Percentiles rank a stretch among this genome's conserved stretches.
phyloP scores from a whole-genome alignment of 23 tunicate species.

The Corella eumyota region DNA sequence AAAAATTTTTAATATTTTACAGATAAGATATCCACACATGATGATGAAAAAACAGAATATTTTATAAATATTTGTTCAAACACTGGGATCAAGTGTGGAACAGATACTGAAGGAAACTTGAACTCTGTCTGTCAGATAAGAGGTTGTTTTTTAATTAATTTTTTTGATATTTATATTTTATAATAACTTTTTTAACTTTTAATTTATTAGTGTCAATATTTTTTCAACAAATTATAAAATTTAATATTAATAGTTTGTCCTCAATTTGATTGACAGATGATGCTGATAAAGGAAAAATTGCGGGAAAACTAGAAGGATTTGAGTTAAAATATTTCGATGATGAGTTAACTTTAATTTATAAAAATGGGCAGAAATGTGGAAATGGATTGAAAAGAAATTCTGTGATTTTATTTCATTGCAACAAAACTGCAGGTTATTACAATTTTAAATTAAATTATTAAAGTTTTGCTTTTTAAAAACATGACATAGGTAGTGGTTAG shows the following conservation, averaged over 20 bases:
- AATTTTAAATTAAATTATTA: background rate
- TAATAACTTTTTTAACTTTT: background rate
- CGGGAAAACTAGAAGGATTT: constrained; percentile 16
- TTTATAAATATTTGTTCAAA: constrained; percentile 31
- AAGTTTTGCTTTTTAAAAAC: background rate
- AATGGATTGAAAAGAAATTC: constrained; percentile 47
- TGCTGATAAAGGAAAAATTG: background rate
- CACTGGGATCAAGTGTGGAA: constrained; percentile 22
- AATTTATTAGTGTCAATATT: background rate
- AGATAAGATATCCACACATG: background rate
- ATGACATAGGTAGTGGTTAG: background rate
- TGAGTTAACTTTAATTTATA: constrained; percentile 30
- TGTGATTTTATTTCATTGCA: constrained; percentile 48
- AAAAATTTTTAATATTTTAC: background rate
- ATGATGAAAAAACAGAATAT: background rate
- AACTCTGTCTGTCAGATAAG: constrained; percentile 40
- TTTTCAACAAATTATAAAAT: background rate
- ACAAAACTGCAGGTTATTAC: constrained; percentile 39
- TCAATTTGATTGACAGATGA: background rate
- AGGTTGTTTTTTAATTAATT: background rate
- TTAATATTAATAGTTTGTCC: background rate
- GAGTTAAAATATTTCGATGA: constrained; percentile 41
- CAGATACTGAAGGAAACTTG: background rate
- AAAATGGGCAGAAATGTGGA: constrained; percentile 34
- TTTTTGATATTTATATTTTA: background rate